Base-by-base conservation (phyloP, 1,140 invertebrate genomes). In the Pseudomyrmex concolor region DNA sequence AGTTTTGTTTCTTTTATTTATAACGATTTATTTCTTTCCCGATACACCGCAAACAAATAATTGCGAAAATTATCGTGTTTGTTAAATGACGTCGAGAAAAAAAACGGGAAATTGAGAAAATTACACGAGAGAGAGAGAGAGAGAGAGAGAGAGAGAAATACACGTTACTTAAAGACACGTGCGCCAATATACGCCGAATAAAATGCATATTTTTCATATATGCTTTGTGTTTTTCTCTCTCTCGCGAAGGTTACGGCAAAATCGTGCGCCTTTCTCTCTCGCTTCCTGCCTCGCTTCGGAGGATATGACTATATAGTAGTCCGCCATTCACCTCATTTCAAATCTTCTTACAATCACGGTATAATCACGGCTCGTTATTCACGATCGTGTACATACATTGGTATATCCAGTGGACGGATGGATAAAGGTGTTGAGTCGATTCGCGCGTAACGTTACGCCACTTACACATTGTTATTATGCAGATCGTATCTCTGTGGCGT, bases 121-220 rank as follows among this genome's bases (percentile, higher is more conserved):
- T 68, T 68, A 54, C 22, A 70, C 13, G 15, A 1, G 34, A 34
- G 34, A 34, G 34, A n/a, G n/a, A n/a, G n/a, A n/a, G n/a, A 34
- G 25, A 34, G 25, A 34, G 25, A n/a, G n/a, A 25, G 25, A 34
- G 4, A 48, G 19, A 15, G 48, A 67, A 67, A 0, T n/a, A 50
- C 43, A 60, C 25, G 2, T 43, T 13, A 8, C n/a, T 7, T 48
- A 74, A 76, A 34, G 34, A 34, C 60, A 54, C 13, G 17, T 22
- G 57, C 70, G 64, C 43, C 50, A 68, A 76, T 76, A 5, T 7
- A 76, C 48, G 60, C 64, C 73, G 59, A 63, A 87, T 4, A 5
- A 50, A 19, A 71, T 67, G 66, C 60, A 74, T 78, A 87, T 84
- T 80, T 88, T 87, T 88, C 63, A 84, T n/a, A n/a, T n/a, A n/a